phyloP scores from a whole-genome alignment of 2,888 invertebrate species.

The Formica aserva region DNA sequence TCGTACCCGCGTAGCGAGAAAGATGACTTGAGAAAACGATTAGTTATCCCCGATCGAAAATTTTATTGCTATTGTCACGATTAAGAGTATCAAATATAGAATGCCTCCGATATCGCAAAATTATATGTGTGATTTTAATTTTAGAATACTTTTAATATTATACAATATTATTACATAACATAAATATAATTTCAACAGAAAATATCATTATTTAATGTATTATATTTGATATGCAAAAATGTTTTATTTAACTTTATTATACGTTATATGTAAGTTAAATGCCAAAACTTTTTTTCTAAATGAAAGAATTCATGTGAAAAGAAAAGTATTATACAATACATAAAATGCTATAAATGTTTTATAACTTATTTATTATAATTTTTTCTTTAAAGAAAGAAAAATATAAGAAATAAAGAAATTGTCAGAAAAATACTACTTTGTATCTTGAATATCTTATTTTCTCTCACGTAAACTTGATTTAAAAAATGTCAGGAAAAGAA shows the following conservation, averaged over 20 bases:
- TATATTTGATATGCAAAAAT: no score
- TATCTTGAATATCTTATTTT: neutral
- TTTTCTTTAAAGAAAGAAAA: neutral
- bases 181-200: no score
- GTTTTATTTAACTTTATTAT: no score
- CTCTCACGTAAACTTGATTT: neutral
- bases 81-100: neutral
- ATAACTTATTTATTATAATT: neutral
- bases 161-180: neutral
- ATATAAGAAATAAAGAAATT: neutral
- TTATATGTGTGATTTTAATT: neutral
- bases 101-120: neutral
- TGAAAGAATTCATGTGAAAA: neutral
- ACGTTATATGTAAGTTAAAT: no score
- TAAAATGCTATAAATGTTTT: neutral
- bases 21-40: conserved; percentile 13
- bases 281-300: neutral
- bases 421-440: neutral
- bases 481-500: neutral
- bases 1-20: conserved; percentile 2
- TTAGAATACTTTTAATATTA: neutral
- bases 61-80: conserved; percentile 8
- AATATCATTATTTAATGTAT: no score
- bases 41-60: conserved; percentile 44
- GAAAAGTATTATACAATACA: neutral